phyloP scores from a whole-genome alignment of 2,113 vertebrate species.

The Gobiocypris rarus region DNA sequence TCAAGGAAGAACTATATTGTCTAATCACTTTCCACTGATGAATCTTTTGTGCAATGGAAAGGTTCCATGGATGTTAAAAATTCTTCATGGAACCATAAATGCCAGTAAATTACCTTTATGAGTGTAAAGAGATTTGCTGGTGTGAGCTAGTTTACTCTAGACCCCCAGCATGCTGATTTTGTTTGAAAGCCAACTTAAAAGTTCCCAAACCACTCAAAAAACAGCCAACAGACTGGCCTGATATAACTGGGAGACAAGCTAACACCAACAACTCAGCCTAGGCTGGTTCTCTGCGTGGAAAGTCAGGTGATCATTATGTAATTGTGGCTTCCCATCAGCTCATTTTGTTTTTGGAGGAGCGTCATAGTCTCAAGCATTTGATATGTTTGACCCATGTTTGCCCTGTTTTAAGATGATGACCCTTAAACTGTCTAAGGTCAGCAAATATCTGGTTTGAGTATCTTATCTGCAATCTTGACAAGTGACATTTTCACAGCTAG shows the following conservation, averaged over 20 bases:
- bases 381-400: background rate
- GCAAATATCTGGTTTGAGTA: slow-evolving; percentile 2
- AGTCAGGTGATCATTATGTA: background rate
- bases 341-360: slow-evolving; percentile 7
- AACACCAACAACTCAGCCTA: background rate
- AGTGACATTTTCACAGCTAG: background rate
- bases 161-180: background rate
- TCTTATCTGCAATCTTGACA: background rate
- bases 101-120: background rate
- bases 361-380: background rate
- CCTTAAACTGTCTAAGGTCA: background rate
- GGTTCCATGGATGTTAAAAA: background rate
- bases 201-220: background rate
- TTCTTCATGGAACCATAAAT: background rate
- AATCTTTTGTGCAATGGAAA: background rate
- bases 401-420: background rate
- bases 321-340: background rate
- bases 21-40: too few species aligned
- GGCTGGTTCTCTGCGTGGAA: background rate
- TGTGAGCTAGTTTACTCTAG: background rate
- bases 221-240: background rate
- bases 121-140: background rate
- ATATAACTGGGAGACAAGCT: background rate
- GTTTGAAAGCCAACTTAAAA: background rate
- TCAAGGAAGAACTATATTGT: too few species aligned